Base-by-base conservation (phyloP, 2,888 invertebrate genomes). In the Mythimna lalbum region DNA sequence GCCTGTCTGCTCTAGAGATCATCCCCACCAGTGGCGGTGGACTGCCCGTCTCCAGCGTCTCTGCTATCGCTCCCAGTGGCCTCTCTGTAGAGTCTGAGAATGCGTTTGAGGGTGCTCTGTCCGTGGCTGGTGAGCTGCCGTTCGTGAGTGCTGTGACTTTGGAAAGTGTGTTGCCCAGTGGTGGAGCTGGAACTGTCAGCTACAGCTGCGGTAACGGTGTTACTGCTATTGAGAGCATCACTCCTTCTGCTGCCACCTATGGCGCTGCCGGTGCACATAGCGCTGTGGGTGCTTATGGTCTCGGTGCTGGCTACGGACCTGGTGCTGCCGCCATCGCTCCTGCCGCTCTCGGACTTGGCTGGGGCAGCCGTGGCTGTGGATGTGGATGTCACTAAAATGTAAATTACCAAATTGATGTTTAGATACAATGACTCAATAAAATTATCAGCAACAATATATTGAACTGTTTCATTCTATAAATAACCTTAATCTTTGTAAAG, bases 61-160 rank as follows among this genome's bases (percentile, higher is more conserved):
- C 81, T n/a, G 10, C 57, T 27, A 56, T 72, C 17, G 55, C 68
- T 31, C 84, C 84, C 33, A 72, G 17, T 12, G 82, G 82, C 0
- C 52, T 84, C 36, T 70, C 81, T 14, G 49, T 85, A 36, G 59
- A 60, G 5, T 85, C 85, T 56, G 85, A 84, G n/a, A 85, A 83
- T 33, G 61, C 60, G 10, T 84, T 36, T 27, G 85, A 83, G 27
- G 43, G 43, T 19, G 23, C 57, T 43, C 63, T 85, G 21, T 56
- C 63, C 17, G 78, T 76, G 17, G 60, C 55, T 65, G 84, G 81
- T 69, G 85, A 77, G 68, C 55, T 77, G 36, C 82, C 82, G 10
- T 82, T 82, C 36, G n/a, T 78, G 31, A 72, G 79, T 55, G 49
- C 79, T 63, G 77, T 77, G 19, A 43, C n/a, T 50, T 61, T 49